These are phyloP conservation scores for Eublepharis macularius DNA, from an alignment of 2,113 vertebrate genomes.

Conservation along the genomic window DNA sequence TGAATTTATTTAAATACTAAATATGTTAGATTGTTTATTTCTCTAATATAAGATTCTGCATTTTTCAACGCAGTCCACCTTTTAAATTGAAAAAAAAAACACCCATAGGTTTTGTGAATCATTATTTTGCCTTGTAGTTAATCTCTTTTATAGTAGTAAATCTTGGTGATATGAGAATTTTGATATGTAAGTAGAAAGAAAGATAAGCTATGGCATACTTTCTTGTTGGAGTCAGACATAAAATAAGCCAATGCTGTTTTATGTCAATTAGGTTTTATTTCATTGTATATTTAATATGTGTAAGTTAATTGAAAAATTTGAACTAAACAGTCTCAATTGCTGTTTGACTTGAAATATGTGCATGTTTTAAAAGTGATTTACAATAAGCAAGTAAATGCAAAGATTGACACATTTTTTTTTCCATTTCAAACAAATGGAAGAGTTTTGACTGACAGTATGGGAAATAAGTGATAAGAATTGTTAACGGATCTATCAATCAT, in stretches of 20 bases:
- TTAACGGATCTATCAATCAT: slow-evolving; percentile 69
- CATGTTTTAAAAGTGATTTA: slow-evolving; percentile 10
- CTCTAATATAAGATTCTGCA: neutral
- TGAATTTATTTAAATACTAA: slow-evolving; percentile 25
- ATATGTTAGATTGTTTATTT: neutral
- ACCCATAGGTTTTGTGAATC: neutral
- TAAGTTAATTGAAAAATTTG: slow-evolving; percentile 33
- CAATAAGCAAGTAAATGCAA: slow-evolving; percentile 46
- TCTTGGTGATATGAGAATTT: neutral
- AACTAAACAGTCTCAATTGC: neutral
- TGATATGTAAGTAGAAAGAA: neutral
- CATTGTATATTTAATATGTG: neutral
- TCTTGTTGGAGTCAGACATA: slow-evolving; percentile 13
- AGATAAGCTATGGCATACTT: slow-evolving; percentile 18
- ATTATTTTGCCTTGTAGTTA: neutral
- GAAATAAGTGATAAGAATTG: slow-evolving; percentile 69
- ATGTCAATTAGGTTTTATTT: slow-evolving; percentile 12
- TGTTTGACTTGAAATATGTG: neutral
- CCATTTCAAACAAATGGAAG: slow-evolving; percentile 59
- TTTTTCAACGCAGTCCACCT: slow-evolving; percentile 11
- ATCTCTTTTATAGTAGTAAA: neutral
- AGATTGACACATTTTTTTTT: slow-evolving; percentile 48
- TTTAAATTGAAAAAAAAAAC: neutral
- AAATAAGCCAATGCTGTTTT: neutral
- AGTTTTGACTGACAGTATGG: slow-evolving; percentile 64